These are phyloP conservation scores for Apocrypta bakeri DNA, from an alignment of 1,140 invertebrate species.

Conservation along the genomic window DNA sequence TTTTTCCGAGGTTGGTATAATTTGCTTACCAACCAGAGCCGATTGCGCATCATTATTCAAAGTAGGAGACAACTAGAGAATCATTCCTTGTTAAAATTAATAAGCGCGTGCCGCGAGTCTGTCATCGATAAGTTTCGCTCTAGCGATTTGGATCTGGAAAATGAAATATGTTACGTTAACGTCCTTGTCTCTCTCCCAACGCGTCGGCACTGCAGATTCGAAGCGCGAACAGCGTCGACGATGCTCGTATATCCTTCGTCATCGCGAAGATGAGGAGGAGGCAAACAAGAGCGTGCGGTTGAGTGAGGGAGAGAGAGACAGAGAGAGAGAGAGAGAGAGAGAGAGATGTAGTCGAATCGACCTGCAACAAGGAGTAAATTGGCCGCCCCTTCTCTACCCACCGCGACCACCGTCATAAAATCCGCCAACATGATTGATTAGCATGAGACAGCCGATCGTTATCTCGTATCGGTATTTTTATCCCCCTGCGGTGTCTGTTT, in stretches of 20 bases:
- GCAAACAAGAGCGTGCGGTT: too few species aligned
- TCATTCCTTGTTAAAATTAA: conserved; percentile 39
- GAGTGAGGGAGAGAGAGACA: too few species aligned
- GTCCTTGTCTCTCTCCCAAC: conserved; percentile 49
- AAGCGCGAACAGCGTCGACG: not conserved
- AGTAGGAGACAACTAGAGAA: not conserved
- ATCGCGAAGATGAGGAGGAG: conserved; percentile 50
- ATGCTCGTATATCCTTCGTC: conserved; percentile 53
- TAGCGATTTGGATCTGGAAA: conserved; percentile 21
- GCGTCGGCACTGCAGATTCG: not conserved
- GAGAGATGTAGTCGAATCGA: conserved; percentile 50
- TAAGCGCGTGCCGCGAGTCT: conserved; percentile 16
- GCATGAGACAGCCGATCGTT: conserved; percentile 58
- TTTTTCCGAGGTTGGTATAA: not conserved
- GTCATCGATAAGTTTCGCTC: conserved; percentile 34
- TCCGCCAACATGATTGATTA: conserved; percentile 66
- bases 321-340: too few species aligned
- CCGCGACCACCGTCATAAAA: conserved; percentile 58
- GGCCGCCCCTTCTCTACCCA: conserved; percentile 51
- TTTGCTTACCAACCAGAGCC: not conserved
- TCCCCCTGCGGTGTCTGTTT: not conserved
- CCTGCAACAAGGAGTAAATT: conserved; percentile 64
- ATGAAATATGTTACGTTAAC: conserved; percentile 51
- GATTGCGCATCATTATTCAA: conserved; percentile 11
- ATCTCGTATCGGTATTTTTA: conserved; percentile 39